Percentiles rank a stretch among this genome's conserved stretches.
Evolutionary conservation across 2,113 vertebrate species (phyloP).

Genomic region (Ceuthmochares aereus): DNA sequence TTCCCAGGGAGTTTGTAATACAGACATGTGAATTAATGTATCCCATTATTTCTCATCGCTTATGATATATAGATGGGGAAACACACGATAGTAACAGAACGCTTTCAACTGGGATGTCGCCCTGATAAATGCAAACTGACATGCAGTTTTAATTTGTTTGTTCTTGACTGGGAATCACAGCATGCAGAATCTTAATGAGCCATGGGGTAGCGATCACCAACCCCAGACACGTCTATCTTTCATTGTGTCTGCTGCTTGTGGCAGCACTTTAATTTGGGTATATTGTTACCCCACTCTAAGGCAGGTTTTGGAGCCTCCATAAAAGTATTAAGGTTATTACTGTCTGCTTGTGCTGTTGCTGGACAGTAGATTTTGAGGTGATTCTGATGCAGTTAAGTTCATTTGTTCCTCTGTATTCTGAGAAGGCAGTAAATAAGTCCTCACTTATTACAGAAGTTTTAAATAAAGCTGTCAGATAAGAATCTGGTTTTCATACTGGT

Average conservation of each 20-base stretch:
- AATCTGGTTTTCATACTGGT: not conserved
- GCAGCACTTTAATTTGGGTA: not conserved
- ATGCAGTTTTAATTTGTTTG: constrained; percentile 26
- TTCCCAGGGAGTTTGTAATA: not conserved
- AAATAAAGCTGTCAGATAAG: not conserved
- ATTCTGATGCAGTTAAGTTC: not conserved
- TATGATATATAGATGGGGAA: not conserved
- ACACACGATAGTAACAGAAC: not conserved
- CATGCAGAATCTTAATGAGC: constrained; percentile 34
- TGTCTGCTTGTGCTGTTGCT: not conserved
- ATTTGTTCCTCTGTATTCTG: not conserved
- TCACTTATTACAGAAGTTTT: not conserved
- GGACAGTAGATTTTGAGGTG: not conserved
- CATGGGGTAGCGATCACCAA: not conserved
- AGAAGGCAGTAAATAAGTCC: not conserved
- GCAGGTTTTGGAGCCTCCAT: not conserved
- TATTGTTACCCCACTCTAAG: not conserved
- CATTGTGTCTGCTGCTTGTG: not conserved
- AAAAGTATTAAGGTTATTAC: not conserved
- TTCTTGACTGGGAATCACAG: constrained; percentile 18
- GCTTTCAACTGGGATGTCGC: not conserved
- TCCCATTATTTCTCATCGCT: constrained; percentile 12
- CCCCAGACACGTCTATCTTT: not conserved
- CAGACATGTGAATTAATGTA: not conserved
- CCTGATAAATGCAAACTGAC: constrained; percentile 56